These are phyloP conservation scores for Chrysaora quinquecirrha DNA, from an alignment of 30 jellyfish, hydroid and myxozoan genomes.

Conservation along the genomic window DNA sequence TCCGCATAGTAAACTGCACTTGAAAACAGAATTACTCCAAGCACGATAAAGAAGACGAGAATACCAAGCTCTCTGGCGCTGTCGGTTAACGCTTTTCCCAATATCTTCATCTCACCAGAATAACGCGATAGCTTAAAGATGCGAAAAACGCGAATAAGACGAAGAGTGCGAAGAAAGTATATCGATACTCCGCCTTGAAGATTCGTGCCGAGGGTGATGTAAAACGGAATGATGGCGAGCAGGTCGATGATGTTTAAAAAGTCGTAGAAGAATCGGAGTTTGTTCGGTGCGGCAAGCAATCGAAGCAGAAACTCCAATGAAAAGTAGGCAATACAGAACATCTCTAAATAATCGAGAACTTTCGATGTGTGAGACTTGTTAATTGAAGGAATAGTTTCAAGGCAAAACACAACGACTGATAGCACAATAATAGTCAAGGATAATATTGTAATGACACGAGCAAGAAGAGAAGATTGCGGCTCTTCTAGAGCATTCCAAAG, in stretches of 20 bases:
- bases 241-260: constrained; percentile 84
- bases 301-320: constrained; percentile 83
- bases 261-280: constrained; percentile 68
- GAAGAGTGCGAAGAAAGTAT: constrained; percentile 88
- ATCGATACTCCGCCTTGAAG: constrained; percentile 77
- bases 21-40: constrained; percentile 90
- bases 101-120: constrained; percentile 95
- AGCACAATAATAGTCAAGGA: constrained; percentile 72
- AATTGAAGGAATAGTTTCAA: constrained; percentile 85
- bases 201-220: constrained; percentile 62
- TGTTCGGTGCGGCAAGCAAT: constrained; percentile 80
- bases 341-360: constrained; percentile 59
- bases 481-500: constrained; percentile 90
- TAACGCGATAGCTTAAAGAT: constrained; percentile 93
- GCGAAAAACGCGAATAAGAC: constrained; percentile 97
- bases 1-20: constrained; percentile 98
- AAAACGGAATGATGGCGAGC: constrained; percentile 91
- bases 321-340: constrained; percentile 82
- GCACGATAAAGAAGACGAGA: constrained; percentile 85
- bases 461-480: constrained; percentile 90
- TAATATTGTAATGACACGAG: constrained; percentile 71
- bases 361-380: constrained; percentile 14
- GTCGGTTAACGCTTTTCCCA: constrained; percentile 91
- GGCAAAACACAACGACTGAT: constrained; percentile 80
- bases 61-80: constrained; percentile 95